These are phyloP conservation scores for Drosophila neutralis DNA, from an alignment of 2,888 invertebrate genomes.

Conservation along the genomic window DNA sequence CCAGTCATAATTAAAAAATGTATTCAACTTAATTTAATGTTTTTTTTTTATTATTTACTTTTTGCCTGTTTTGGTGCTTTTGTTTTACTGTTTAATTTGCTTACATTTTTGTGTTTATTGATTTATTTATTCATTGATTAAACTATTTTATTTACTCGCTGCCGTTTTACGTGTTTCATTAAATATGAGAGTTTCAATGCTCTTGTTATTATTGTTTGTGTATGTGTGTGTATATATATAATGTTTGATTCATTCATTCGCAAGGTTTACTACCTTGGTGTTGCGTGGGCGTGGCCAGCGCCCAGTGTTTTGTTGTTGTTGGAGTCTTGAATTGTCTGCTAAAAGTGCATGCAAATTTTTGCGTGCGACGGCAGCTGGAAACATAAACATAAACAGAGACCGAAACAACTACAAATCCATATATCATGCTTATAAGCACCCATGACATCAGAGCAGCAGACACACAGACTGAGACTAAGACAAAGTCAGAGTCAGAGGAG, in stretches of 20 bases:
- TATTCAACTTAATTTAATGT: slow-evolving; percentile 27
- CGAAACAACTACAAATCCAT: slow-evolving; percentile 31
- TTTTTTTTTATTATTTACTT: slow-evolving; percentile 18
- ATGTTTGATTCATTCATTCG: slow-evolving; percentile 51
- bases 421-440: slow-evolving; percentile 63
- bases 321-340: slow-evolving; percentile 32
- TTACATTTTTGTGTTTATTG: slow-evolving; percentile 66
- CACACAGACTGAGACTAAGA: slow-evolving; percentile 18
- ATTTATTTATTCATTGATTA: slow-evolving; percentile 74
- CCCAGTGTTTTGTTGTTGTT: slow-evolving; percentile 24
- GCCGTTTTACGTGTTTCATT: slow-evolving; percentile 40
- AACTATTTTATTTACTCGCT: slow-evolving; percentile 70
- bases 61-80: slow-evolving; percentile 28
- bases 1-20: slow-evolving; percentile 24
- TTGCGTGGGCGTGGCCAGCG: slow-evolving; percentile 50
- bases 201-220: slow-evolving; percentile 24
- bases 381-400: slow-evolving; percentile 7
- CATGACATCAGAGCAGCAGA: slow-evolving; percentile 53
- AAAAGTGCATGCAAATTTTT: slow-evolving; percentile 65
- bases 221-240: slow-evolving; percentile 27
- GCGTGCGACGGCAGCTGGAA: slow-evolving; percentile 55
- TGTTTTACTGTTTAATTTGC: slow-evolving; percentile 66
- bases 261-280: slow-evolving; percentile 48
- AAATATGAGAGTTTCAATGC: slow-evolving; percentile 31
- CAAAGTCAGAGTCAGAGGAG: background rate